Evolutionary conservation across 2,888 invertebrate species (phyloP).

Genomic region (Entomobrya multifasciata): DNA sequence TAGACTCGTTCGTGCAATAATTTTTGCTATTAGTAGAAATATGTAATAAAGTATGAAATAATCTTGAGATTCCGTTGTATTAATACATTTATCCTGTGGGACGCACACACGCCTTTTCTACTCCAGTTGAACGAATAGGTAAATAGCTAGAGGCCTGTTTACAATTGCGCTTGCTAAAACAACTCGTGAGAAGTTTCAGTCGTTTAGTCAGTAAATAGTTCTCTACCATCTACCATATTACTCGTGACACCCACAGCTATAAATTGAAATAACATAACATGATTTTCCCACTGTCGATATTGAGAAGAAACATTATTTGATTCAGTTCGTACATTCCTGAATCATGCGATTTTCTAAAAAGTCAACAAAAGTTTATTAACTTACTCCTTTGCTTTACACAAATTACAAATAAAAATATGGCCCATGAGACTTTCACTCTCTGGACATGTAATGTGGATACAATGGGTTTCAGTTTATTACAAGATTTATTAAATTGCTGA

Average conservation of each 20-base stretch:
- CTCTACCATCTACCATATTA: too few relatives aligned
- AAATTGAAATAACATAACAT: slow-evolving; percentile 14
- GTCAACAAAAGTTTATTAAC: slow-evolving; percentile 35
- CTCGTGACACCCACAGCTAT: background rate
- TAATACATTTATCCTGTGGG: slow-evolving; percentile 1
- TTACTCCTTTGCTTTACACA: slow-evolving; percentile 5
- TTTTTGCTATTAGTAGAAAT: too few relatives aligned
- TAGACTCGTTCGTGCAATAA: too few relatives aligned
- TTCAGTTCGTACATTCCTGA: slow-evolving; percentile 39
- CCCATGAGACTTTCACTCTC: slow-evolving; percentile 11
- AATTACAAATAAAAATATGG: slow-evolving; percentile 6
- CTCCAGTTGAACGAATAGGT: slow-evolving; percentile 28
- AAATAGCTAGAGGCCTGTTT: slow-evolving; percentile 56
- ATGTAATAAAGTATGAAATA: too few relatives aligned
- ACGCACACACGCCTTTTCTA: slow-evolving; percentile 23
- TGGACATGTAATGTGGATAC: background rate
- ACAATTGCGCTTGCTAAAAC: slow-evolving; percentile 59
- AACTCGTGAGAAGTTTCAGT: too few relatives aligned
- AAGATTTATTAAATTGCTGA: slow-evolving; percentile 22
- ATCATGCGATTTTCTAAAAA: slow-evolving; percentile 43
- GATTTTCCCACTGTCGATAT: background rate
- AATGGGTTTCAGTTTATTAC: background rate
- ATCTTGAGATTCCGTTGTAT: background rate
- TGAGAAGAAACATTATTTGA: background rate
- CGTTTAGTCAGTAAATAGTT: too few relatives aligned